phyloP scores from a whole-genome alignment of 2,797 vertebrate species.

The Esox lucius region DNA sequence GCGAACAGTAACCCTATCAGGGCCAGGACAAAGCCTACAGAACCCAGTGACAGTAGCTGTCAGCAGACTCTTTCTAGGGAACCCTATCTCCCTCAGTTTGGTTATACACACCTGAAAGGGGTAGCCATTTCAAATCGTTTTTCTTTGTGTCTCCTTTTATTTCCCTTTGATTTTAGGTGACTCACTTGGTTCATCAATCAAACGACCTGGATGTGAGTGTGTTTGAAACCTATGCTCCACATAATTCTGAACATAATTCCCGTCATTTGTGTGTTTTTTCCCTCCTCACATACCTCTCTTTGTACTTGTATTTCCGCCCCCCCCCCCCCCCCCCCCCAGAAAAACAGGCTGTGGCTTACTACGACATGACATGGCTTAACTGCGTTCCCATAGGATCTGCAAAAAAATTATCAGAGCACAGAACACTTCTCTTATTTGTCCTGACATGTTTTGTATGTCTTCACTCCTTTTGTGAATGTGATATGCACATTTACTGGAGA shows the following conservation, averaged over 20 bases:
- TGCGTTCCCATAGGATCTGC: constrained; percentile 38
- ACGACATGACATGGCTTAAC: constrained; percentile 46
- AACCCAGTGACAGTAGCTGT: constrained; percentile 83
- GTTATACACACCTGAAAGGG: constrained; percentile 73
- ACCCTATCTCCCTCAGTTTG: constrained; percentile 78
- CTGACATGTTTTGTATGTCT: not conserved
- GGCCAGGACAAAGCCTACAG: constrained; percentile 82
- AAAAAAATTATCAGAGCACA: not conserved
- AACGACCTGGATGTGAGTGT: constrained; percentile 65
- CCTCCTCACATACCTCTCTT: constrained; percentile 59
- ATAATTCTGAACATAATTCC: constrained; percentile 75
- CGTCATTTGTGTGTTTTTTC: constrained; percentile 73
- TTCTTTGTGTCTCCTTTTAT: constrained; percentile 74
- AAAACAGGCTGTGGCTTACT: constrained; percentile 55
- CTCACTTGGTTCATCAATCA: constrained; percentile 79
- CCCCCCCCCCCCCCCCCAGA: constrained; percentile 28
- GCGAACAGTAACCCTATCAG: constrained; percentile 83
- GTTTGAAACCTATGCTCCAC: constrained; percentile 70
- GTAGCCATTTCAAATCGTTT: constrained; percentile 78
- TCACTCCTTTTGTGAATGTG: not conserved
- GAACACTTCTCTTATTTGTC: not conserved
- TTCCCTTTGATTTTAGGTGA: constrained; percentile 77
- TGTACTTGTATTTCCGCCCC: constrained; percentile 64
- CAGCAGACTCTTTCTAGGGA: constrained; percentile 80
- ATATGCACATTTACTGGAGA: not conserved